phyloP scores from a whole-genome alignment of 2,888 invertebrate species.

The Arrhopalites spinosus region DNA sequence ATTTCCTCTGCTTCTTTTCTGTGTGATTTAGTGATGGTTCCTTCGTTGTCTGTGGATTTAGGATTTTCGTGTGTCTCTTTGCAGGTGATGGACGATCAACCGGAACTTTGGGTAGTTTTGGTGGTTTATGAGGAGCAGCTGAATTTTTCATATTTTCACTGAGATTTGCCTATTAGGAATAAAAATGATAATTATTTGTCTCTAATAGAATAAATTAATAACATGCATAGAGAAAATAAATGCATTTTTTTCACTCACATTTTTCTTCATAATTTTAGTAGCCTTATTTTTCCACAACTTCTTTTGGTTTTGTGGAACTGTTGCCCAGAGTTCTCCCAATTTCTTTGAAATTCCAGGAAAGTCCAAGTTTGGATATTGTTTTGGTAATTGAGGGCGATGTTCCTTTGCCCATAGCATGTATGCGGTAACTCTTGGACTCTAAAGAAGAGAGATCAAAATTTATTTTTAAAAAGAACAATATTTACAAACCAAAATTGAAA shows the following conservation, averaged over 20 bases:
- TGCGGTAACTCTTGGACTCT: slow-evolving; percentile 79
- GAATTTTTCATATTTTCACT: slow-evolving; percentile 54
- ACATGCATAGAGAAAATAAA: no score
- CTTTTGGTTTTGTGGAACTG: slow-evolving; percentile 67
- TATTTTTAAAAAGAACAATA: neutral
- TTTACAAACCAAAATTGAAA: neutral
- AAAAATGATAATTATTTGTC: no score
- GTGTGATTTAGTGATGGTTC: neutral
- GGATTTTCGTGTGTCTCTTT: slow-evolving; percentile 3
- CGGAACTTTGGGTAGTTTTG: neutral
- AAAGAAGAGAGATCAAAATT: slow-evolving; percentile 37
- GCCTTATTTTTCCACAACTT: slow-evolving; percentile 60
- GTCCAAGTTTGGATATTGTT: slow-evolving; percentile 64
- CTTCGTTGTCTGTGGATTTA: neutral
- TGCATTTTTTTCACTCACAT: no score
- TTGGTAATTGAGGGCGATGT: slow-evolving; percentile 72
- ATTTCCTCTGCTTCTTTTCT: neutral
- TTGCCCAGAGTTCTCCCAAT: slow-evolving; percentile 87
- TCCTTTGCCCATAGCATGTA: slow-evolving; percentile 92
- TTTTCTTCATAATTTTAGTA: slow-evolving; percentile 57
- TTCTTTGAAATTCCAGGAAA: slow-evolving; percentile 82
- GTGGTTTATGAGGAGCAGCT: slow-evolving; percentile 31
- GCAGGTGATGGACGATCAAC: neutral
- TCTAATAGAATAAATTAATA: no score
- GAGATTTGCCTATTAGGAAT: no score